Percentiles rank a stretch among this genome's conserved stretches.
Evolutionary conservation across 2,797 vertebrate species (phyloP).

Genomic region (Neoniphon sammara): DNA sequence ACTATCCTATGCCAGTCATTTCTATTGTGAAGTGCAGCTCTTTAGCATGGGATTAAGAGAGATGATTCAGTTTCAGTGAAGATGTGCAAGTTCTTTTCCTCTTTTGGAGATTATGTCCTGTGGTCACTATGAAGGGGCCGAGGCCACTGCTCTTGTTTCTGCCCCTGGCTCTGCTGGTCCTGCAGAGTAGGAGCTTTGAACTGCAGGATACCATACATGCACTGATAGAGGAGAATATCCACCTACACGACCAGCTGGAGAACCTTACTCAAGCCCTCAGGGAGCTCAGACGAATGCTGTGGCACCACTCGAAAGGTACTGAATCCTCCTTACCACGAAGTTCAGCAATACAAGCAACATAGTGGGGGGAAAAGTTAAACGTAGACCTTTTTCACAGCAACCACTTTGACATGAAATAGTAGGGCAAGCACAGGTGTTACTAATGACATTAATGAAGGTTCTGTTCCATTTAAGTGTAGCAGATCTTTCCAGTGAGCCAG

Average conservation of each 20-base stretch:
- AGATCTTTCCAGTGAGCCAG: too few relatives aligned
- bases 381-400: too few relatives aligned
- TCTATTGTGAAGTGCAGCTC: slow-evolving; percentile 5
- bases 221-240: slow-evolving; percentile 86
- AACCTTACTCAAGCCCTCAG: slow-evolving; percentile 86
- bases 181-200: slow-evolving; percentile 77
- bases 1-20: slow-evolving; percentile 27
- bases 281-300: slow-evolving; percentile 82
- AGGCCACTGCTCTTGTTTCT: slow-evolving; percentile 49
- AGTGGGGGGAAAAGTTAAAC: too few relatives aligned
- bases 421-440: too few relatives aligned
- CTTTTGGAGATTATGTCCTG: slow-evolving; percentile 11
- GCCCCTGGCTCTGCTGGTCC: slow-evolving; percentile 61
- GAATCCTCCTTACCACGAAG: too few relatives aligned
- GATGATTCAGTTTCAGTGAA: slow-evolving; percentile 20
- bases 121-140: slow-evolving; percentile 59
- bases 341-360: too few relatives aligned
- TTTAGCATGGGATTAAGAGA: background rate
- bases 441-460: too few relatives aligned
- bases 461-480: too few relatives aligned
- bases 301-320: slow-evolving; percentile 82
- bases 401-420: too few relatives aligned
- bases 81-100: slow-evolving; percentile 36
- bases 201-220: slow-evolving; percentile 87
- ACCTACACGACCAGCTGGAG: slow-evolving; percentile 86